Evolutionary conservation across 2,797 vertebrate genomes (phyloP).

Genomic region (Danio choprae): DNA sequence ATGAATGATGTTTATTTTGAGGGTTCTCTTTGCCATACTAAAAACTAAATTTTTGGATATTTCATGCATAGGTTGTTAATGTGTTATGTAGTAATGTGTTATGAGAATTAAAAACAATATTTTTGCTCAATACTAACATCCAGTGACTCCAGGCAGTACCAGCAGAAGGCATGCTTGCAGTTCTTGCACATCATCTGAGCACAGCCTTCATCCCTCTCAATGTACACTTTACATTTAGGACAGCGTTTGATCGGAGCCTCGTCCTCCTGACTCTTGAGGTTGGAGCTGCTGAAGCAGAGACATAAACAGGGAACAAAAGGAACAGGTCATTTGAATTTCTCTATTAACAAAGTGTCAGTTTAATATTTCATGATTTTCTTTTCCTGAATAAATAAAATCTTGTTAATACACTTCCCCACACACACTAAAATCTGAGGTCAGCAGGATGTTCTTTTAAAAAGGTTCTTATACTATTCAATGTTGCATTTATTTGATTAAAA

Average conservation of each 20-base stretch:
- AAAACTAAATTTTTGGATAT: too few species aligned
- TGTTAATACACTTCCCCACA: background rate
- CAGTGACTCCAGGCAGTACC: conserved; percentile 97
- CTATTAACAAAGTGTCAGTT: background rate
- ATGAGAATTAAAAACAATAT: too few species aligned
- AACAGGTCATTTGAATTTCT: background rate
- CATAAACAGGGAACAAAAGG: background rate
- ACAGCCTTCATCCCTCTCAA: conserved; percentile 95
- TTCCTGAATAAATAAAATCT: background rate
- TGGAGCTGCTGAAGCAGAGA: conserved; percentile 4
- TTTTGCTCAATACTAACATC: conserved; percentile 85
- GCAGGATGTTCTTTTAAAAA: background rate
- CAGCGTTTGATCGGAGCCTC: conserved; percentile 96
- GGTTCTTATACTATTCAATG: background rate
- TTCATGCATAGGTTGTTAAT: too few species aligned
- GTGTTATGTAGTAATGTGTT: too few species aligned
- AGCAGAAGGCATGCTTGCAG: conserved; percentile 98
- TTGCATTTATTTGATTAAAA: background rate
- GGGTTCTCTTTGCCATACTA: too few species aligned
- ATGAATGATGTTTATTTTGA: too few species aligned
- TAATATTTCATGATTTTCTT: background rate
- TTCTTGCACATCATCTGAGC: conserved; percentile 99
- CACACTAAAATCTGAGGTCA: background rate
- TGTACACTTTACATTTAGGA: conserved; percentile 97
- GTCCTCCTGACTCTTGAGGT: conserved; percentile 78